Percentiles rank a stretch among this genome's conserved stretches.
Evolutionary conservation across 2,113 vertebrate species (phyloP).

Genomic region (Sterrhoptilus dennistouni): DNA sequence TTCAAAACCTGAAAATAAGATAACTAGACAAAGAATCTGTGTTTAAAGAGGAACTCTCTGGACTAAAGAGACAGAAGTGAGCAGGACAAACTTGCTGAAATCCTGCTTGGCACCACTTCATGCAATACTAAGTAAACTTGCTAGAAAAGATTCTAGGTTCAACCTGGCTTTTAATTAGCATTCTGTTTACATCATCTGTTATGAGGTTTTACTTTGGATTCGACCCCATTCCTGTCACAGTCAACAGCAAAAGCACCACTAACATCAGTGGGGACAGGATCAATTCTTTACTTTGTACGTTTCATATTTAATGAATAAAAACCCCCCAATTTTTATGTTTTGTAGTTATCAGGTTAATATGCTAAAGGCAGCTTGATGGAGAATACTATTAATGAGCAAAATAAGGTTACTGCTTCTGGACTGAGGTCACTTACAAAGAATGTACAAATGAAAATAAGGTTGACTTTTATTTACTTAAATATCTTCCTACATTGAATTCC

Average conservation of each 20-base stretch:
- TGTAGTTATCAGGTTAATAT: conserved; percentile 73
- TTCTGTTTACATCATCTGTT: conserved; percentile 72
- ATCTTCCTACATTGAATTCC: conserved; percentile 80
- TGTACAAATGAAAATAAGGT: conserved; percentile 79
- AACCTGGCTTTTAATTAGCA: conserved; percentile 71
- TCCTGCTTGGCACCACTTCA: conserved; percentile 44
- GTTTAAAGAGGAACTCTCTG: background rate
- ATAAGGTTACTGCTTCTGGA: conserved; percentile 75
- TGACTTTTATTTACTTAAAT: conserved; percentile 84
- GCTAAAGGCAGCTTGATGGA: conserved; percentile 71
- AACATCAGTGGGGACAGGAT: conserved; percentile 52
- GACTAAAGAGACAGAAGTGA: background rate
- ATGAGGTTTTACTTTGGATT: conserved; percentile 10
- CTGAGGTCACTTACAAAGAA: conserved; percentile 79
- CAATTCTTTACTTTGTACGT: conserved; percentile 63
- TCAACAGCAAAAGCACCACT: conserved; percentile 41
- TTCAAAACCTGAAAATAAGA: background rate
- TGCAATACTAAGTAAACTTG: conserved; percentile 59
- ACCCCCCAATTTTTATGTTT: conserved; percentile 21
- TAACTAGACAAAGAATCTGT: background rate
- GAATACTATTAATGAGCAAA: conserved; percentile 76
- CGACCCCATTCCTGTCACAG: background rate
- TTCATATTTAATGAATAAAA: conserved; percentile 64
- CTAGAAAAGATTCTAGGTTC: conserved; percentile 60
- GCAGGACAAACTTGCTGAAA: conserved; percentile 39